A percentile compares a stretch with the other conserved stretches of the same genome.
Conservation (phyloP, 2,888 invertebrate genomes). For the Dendrolimus pini region DNA sequence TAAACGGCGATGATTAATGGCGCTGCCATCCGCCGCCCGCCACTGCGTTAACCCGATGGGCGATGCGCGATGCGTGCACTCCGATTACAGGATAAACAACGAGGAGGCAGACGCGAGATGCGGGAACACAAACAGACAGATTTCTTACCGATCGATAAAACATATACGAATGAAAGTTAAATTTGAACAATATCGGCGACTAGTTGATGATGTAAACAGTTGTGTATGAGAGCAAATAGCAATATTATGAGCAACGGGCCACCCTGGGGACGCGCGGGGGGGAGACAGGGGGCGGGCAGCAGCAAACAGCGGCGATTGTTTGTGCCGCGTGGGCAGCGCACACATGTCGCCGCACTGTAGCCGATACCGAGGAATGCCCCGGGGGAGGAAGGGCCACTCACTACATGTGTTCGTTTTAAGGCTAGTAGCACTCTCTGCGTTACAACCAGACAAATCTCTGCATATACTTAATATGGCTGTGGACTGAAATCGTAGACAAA, state of each 20-base stretch:
- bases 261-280: conserved; percentile 4
- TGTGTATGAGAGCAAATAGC: conserved; percentile 4
- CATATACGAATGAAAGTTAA: no score
- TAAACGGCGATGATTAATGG: conserved; percentile 52
- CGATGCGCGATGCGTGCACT: neutral
- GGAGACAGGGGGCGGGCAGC: conserved; percentile 3
- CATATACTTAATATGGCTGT: no score
- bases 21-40: conserved; percentile 3
- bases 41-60: neutral
- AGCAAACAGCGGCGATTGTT: conserved; percentile 12
- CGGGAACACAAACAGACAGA: no score
- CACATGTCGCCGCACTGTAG: neutral
- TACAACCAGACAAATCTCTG: no score
- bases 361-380: neutral
- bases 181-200: neutral
- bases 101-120: no score
- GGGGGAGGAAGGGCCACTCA: neutral
- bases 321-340: conserved; percentile 11
- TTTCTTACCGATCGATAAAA: no score
- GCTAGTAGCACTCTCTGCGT: no score
- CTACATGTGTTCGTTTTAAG: no score
- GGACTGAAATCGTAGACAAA: no score
- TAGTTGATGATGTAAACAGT: neutral
- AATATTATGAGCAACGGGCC: conserved; percentile 12
- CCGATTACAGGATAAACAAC: no score